Evolutionary conservation across 2,113 vertebrate genomes (phyloP).

Genomic region (Entomyzon cyanotis): DNA sequence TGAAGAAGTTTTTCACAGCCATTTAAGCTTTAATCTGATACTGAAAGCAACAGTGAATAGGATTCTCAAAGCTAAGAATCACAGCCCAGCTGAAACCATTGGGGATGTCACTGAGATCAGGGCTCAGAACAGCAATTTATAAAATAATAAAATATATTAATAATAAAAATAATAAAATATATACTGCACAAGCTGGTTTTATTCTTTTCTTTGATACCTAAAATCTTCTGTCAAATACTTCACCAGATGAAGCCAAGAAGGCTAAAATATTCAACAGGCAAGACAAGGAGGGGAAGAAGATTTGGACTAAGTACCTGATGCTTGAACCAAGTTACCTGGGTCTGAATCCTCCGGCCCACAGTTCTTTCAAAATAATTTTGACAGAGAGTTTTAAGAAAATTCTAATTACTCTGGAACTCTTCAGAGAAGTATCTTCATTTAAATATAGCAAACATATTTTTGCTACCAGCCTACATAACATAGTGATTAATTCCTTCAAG

Average conservation of each 20-base stretch:
- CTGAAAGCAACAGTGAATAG: neutral
- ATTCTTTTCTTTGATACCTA: neutral
- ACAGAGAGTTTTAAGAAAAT: neutral
- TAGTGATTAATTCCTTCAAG: constrained; percentile 8
- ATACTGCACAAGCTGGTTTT: neutral
- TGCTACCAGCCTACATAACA: constrained; percentile 2
- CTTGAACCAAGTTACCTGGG: neutral
- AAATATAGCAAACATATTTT: constrained; percentile 36
- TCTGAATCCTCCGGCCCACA: neutral
- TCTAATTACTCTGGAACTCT: neutral
- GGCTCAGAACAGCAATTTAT: neutral
- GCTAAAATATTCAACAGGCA: neutral
- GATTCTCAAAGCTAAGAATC: neutral
- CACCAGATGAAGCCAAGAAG: accelerated
- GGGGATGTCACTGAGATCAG: neutral
- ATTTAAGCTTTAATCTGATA: neutral
- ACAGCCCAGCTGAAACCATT: neutral
- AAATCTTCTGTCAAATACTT: neutral
- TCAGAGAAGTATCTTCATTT: neutral
- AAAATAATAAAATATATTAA: neutral
- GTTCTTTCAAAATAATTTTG: neutral
- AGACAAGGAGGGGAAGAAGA: neutral
- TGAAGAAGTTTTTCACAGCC: neutral
- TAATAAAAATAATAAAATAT: neutral
- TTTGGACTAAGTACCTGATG: neutral